A percentile compares a stretch with the other conserved stretches of the same genome.
Conservation (phyloP, 2,888 invertebrate genomes). For the Lucinisca nassula region DNA sequence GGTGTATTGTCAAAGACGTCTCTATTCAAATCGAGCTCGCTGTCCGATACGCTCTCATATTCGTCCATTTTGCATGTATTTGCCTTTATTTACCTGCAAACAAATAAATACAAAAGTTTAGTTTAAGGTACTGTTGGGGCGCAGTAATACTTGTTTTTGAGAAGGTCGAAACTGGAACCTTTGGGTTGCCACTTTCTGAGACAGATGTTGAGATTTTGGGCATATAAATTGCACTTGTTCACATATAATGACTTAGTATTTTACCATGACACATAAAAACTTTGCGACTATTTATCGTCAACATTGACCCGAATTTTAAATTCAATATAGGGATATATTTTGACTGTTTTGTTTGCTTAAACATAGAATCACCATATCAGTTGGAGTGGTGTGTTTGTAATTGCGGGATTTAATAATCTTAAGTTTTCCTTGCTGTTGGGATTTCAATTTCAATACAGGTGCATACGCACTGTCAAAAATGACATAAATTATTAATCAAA, state of each 20-base stretch:
- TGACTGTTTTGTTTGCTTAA: neutral
- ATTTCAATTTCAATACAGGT: neutral
- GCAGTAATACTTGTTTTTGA: too few relatives aligned
- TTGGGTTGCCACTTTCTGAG: too few relatives aligned
- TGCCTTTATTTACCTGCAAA: neutral
- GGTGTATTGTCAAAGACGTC: slow-evolving; percentile 55
- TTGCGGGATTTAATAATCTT: neutral
- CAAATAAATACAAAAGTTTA: neutral
- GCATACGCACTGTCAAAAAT: neutral
- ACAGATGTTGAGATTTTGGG: too few relatives aligned
- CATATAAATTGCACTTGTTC: too few relatives aligned
- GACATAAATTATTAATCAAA: neutral
- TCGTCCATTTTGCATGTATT: slow-evolving; percentile 54
- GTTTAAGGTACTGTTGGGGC: too few relatives aligned
- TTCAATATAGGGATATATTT: neutral
- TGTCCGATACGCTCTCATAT: slow-evolving; percentile 76
- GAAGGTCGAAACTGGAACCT: too few relatives aligned
- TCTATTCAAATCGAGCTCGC: slow-evolving; percentile 71
- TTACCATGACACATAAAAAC: too few relatives aligned
- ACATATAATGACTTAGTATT: too few relatives aligned
- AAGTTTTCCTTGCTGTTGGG: neutral
- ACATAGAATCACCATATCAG: neutral
- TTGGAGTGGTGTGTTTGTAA: neutral
- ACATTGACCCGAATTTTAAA: neutral
- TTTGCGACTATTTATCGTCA: too few relatives aligned